A percentile compares a stretch with the other conserved stretches of the same genome.
Conservation (phyloP, 2,888 invertebrate genomes). For the Drosophila melanosoma region DNA sequence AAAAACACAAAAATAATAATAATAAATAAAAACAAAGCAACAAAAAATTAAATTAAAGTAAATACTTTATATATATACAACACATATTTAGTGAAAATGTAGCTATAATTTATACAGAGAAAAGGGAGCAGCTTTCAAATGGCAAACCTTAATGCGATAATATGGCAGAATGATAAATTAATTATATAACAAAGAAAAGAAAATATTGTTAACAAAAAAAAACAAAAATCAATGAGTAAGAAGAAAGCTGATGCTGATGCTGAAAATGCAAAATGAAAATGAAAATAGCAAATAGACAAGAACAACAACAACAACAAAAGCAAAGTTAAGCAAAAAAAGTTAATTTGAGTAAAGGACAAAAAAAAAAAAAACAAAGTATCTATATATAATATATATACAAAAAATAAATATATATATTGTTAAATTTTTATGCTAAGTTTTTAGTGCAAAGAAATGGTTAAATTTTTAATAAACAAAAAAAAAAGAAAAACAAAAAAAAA, state of each 20-base stretch:
- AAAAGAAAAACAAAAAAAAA: conserved; percentile 32
- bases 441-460: conserved; percentile 78
- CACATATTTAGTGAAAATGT: conserved; percentile 53
- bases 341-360: conserved; percentile 41
- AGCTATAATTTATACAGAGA: conserved; percentile 74
- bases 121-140: conserved; percentile 75
- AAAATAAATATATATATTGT: conserved; percentile 68
- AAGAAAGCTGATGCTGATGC: conserved; percentile 16
- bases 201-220: conserved; percentile 34
- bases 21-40: conserved; percentile 22
- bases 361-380: conserved; percentile 48
- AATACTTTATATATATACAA: conserved; percentile 63
- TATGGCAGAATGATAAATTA: conserved; percentile 19
- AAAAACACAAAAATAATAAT: background rate
- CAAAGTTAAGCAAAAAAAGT: conserved; percentile 21
- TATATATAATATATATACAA: conserved; percentile 65
- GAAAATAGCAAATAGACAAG: conserved; percentile 29
- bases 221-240: conserved; percentile 22
- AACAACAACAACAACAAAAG: conserved; percentile 23
- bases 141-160: conserved; percentile 42
- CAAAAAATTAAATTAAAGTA: conserved; percentile 39
- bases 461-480: conserved; percentile 66
- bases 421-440: conserved; percentile 80
- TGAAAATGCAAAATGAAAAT: conserved; percentile 8
- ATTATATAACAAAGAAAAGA: background rate